These are phyloP conservation scores for Potorous gilbertii DNA, from an alignment of 2,797 vertebrate species.

Conservation along the genomic window DNA sequence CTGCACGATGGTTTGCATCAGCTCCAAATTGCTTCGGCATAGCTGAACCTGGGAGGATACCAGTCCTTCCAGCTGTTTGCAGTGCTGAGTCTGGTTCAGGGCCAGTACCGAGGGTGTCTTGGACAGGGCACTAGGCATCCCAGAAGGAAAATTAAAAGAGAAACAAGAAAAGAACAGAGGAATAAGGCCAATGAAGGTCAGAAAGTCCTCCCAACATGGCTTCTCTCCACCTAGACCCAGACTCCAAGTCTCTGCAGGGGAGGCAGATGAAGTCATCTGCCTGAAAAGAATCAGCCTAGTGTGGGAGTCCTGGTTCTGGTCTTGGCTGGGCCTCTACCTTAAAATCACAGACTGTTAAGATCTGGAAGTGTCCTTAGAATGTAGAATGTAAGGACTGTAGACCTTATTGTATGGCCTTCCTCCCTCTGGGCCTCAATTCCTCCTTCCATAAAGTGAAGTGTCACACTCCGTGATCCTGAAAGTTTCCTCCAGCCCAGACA, in stretches of 20 bases:
- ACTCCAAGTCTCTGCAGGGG: not conserved
- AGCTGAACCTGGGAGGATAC: slow-evolving; percentile 97
- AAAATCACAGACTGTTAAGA: not conserved
- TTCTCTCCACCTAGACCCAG: not conserved
- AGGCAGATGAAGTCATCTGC: not conserved
- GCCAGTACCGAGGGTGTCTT: slow-evolving; percentile 89
- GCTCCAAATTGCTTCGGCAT: slow-evolving; percentile 97
- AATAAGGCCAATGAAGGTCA: not conserved
- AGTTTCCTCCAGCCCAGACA: not conserved
- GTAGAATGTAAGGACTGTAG: not conserved
- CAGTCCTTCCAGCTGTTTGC: slow-evolving; percentile 95
- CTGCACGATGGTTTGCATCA: slow-evolving; percentile 96
- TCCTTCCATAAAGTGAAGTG: not conserved
- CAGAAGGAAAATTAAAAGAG: slow-evolving; percentile 17
- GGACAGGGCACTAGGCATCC: slow-evolving; percentile 89
- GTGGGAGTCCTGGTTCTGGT: not conserved
- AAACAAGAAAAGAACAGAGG: not conserved
- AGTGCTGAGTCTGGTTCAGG: slow-evolving; percentile 97
- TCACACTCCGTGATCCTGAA: not conserved
- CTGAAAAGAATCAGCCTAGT: not conserved
- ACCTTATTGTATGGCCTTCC: not conserved
- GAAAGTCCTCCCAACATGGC: not conserved
- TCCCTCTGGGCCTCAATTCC: not conserved
- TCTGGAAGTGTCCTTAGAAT: not conserved
- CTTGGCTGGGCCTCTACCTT: not conserved